A percentile compares a stretch with the other conserved stretches of the same genome.
Conservation (phyloP, 2,797 vertebrate species). For the Lutjanus argentimaculatus region DNA sequence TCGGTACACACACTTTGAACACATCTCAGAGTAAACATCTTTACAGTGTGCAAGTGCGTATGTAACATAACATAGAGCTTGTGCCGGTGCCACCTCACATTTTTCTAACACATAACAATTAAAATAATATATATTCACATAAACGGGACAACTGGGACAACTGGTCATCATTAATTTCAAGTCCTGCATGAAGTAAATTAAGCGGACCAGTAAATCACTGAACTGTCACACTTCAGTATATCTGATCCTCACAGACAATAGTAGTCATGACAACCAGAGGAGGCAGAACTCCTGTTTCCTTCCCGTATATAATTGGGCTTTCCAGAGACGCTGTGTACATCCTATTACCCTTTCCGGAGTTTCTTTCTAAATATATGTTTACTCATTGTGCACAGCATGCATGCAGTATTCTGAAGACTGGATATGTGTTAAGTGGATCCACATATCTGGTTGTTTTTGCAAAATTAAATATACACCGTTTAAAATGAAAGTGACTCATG, state of each 20-base stretch:
- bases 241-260: slow-evolving; percentile 27
- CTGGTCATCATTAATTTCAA: no score
- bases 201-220: neutral
- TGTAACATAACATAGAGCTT: no score
- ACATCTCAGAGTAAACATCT: no score
- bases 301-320: slow-evolving; percentile 13
- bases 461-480: neutral
- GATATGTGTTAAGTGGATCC: neutral
- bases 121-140: no score
- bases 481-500: slow-evolving; percentile 2
- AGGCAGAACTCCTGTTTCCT: slow-evolving; percentile 40
- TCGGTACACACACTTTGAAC: no score
- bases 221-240: neutral
- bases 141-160: no score
- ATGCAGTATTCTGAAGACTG: neutral
- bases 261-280: slow-evolving; percentile 44
- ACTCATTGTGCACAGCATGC: neutral
- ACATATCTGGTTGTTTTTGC: neutral
- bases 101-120: no score
- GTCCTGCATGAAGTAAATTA: neutral
- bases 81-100: no score
- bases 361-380: neutral
- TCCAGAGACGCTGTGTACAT: neutral
- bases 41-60: no score
- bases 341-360: neutral